Conservation (phyloP, 1,140 invertebrate species). For the Eumeta japonica region DNA sequence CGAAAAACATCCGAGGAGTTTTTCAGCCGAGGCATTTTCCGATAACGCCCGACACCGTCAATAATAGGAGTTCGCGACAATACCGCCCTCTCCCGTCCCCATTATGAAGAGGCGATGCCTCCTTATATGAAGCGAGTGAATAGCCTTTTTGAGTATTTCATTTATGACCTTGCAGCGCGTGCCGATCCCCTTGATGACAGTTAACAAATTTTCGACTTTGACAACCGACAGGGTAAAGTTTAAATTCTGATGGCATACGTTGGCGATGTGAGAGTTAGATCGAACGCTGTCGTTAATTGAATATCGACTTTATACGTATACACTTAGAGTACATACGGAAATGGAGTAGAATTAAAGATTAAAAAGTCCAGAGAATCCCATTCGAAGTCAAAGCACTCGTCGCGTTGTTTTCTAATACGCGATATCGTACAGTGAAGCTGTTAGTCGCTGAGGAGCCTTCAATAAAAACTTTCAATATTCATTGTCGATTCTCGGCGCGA, state of each 20-base stretch:
- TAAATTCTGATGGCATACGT: no score
- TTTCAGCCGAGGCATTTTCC: conserved; percentile 35
- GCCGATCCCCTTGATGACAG: no score
- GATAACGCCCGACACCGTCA: conserved; percentile 26
- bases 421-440: conserved; percentile 45
- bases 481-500: conserved; percentile 30
- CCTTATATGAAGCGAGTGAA: conserved; percentile 22
- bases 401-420: conserved; percentile 41
- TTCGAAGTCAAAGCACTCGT: conserved; percentile 23
- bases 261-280: no score
- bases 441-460: no score
- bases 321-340: no score
- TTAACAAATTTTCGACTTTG: no score
- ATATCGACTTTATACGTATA: no score
- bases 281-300: no score
- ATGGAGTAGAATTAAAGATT: no score
- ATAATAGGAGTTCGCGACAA: conserved; percentile 32
- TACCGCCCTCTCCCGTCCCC: conserved; percentile 30
- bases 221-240: no score
- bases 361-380: conserved; percentile 19
- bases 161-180: conserved; percentile 20
- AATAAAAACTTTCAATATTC: no score
- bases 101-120: conserved; percentile 42
- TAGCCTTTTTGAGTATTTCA: conserved; percentile 17
- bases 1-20: conserved; percentile 24